A percentile compares a stretch with the other conserved stretches of the same genome.
phyloP scores from a whole-genome alignment of 2,797 vertebrate genomes.

The Tamandua tetradactyla region DNA sequence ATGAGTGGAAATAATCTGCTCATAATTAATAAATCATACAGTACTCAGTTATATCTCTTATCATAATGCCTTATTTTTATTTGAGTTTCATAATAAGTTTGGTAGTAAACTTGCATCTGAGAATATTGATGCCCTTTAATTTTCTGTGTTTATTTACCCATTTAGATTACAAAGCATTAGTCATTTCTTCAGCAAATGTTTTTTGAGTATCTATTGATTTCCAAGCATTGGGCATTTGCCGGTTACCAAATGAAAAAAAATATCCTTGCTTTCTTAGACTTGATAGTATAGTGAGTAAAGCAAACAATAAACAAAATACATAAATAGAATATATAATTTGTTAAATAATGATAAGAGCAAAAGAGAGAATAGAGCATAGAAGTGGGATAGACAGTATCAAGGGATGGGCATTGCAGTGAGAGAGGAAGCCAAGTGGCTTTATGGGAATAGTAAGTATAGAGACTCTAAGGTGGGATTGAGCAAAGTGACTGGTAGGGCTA shows the following conservation, averaged over 20 bases:
- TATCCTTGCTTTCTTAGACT: background rate
- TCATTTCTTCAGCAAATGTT: background rate
- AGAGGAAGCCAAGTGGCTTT: background rate
- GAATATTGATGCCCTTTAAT: background rate
- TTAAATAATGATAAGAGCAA: constrained; percentile 16
- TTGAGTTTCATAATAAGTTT: background rate
- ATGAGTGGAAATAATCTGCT: background rate
- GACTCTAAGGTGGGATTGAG: background rate
- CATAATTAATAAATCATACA: background rate
- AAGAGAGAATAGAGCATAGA: background rate
- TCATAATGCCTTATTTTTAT: background rate
- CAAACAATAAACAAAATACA: background rate
- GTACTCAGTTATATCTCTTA: background rate
- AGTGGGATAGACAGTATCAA: background rate
- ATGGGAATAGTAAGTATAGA: background rate
- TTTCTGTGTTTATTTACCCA: background rate
- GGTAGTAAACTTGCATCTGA: background rate
- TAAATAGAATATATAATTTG: background rate
- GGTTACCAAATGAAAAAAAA: constrained; percentile 24
- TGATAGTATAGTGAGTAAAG: background rate
- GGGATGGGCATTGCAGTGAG: background rate
- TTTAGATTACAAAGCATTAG: background rate
- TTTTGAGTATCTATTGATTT: background rate
- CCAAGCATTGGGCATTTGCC: background rate
- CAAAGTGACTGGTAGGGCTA: background rate